Percentiles rank a stretch among this genome's conserved stretches.
Evolutionary conservation across 2,113 vertebrate genomes (phyloP).

Genomic region (Ascaphus truei): DNA sequence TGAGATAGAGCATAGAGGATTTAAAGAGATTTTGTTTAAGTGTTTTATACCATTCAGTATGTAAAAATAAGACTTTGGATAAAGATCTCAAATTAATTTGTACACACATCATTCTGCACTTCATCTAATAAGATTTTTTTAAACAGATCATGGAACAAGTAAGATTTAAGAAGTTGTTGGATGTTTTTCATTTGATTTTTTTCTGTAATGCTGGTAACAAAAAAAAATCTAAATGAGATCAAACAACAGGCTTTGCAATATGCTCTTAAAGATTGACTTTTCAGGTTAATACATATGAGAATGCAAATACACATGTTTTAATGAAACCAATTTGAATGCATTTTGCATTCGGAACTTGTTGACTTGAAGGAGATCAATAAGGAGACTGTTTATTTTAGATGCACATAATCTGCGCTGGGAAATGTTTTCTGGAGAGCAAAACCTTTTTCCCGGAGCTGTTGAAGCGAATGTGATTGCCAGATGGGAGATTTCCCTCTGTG

Average conservation of each 20-base stretch:
- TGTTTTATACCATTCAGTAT: slow-evolving; percentile 45
- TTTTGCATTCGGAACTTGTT: slow-evolving; percentile 77
- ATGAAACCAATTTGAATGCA: slow-evolving; percentile 59
- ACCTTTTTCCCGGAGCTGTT: slow-evolving; percentile 67
- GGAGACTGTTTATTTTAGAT: slow-evolving; percentile 76
- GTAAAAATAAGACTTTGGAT: slow-evolving; percentile 42
- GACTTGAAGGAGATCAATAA: slow-evolving; percentile 73
- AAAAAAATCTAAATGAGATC: slow-evolving; percentile 52
- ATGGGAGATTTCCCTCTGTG: slow-evolving; percentile 83
- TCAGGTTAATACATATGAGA: slow-evolving; percentile 56
- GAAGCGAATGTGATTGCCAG: slow-evolving; percentile 81
- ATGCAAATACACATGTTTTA: slow-evolving; percentile 43
- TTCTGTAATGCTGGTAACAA: slow-evolving; percentile 45
- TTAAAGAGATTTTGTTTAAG: slow-evolving; percentile 54
- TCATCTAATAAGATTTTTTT: not conserved
- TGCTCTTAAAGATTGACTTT: slow-evolving; percentile 50
- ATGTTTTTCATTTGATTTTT: not conserved
- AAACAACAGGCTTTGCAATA: slow-evolving; percentile 47
- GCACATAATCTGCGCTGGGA: slow-evolving; percentile 77
- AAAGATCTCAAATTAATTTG: no score
- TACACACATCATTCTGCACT: no score
- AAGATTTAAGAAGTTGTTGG: not conserved
- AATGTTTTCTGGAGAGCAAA: slow-evolving; percentile 71
- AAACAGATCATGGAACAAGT: not conserved
- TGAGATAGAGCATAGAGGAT: slow-evolving; percentile 58